Percentiles rank a stretch among this genome's conserved stretches.
Conservation (phyloP, 2,797 vertebrate genomes). For the Pagetopsis macropterus region DNA sequence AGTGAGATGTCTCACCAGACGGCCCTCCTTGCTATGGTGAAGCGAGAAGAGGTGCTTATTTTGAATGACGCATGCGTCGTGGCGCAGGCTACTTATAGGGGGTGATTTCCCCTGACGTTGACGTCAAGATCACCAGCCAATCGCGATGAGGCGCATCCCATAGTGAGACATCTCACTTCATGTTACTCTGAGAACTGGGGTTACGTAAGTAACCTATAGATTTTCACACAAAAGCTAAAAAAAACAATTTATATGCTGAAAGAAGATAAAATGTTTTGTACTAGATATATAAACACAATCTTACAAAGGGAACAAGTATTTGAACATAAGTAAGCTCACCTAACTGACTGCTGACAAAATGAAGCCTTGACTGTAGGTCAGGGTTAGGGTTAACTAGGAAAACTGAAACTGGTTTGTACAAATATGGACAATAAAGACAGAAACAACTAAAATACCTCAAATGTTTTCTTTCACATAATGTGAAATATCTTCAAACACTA, state of each 20-base stretch:
- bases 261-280: background rate
- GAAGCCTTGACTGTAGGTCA: constrained; percentile 9
- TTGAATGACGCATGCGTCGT: too few species aligned
- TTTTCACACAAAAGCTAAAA: constrained; percentile 6
- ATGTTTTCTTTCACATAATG: constrained; percentile 20
- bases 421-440: constrained; percentile 9
- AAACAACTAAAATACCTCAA: constrained; percentile 14
- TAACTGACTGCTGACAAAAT: constrained; percentile 21
- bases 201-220: too few species aligned
- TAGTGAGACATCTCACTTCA: too few species aligned
- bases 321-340: constrained; percentile 18
- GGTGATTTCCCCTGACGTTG: too few species aligned
- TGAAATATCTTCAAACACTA: constrained; percentile 40
- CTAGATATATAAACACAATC: background rate
- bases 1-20: too few species aligned
- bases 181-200: too few species aligned
- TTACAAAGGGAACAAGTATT: constrained; percentile 12
- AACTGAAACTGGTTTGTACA: constrained; percentile 16
- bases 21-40: too few species aligned
- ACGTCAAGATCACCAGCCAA: too few species aligned
- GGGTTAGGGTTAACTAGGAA: background rate
- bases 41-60: too few species aligned
- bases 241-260: background rate
- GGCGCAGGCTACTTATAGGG: too few species aligned
- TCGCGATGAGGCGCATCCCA: too few species aligned